These are phyloP conservation scores for Andrena bucephala DNA, from an alignment of 2,888 invertebrate genomes.

Conservation along the genomic window DNA sequence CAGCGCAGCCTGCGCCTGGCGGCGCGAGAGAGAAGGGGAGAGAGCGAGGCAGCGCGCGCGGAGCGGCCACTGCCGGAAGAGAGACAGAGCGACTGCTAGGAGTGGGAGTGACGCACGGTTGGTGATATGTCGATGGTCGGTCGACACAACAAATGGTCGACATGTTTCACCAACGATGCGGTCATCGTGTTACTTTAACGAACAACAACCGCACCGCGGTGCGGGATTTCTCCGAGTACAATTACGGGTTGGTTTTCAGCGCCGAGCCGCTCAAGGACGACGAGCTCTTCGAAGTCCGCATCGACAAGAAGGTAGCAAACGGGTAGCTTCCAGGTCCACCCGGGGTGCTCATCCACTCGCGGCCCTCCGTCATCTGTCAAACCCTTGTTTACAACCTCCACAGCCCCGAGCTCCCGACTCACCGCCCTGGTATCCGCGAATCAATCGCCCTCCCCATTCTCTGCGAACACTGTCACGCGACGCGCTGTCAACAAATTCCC, in stretches of 20 bases:
- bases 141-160: constrained; percentile 74
- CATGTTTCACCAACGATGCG: constrained; percentile 92
- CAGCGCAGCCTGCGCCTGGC: too few relatives aligned
- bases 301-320: constrained; percentile 92
- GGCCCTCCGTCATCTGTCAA: constrained; percentile 37
- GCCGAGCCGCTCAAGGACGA: constrained; percentile 92
- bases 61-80: neutral
- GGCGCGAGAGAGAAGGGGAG: too few relatives aligned
- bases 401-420: neutral
- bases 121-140: constrained; percentile 54
- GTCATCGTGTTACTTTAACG: constrained; percentile 93
- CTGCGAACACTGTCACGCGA: neutral
- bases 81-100: constrained; percentile 6
- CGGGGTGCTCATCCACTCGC: neutral
- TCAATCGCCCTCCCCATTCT: neutral
- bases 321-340: neutral
- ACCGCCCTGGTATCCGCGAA: neutral
- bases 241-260: constrained; percentile 95
- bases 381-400: constrained; percentile 37
- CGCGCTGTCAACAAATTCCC: neutral
- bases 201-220: constrained; percentile 94
- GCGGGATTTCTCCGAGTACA: constrained; percentile 92
- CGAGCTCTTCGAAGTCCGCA: constrained; percentile 93
- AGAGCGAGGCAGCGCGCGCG: neutral
- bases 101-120: constrained; percentile 45